phyloP scores from a whole-genome alignment of 2,797 vertebrate genomes.

The Pangasius mekongensis region DNA sequence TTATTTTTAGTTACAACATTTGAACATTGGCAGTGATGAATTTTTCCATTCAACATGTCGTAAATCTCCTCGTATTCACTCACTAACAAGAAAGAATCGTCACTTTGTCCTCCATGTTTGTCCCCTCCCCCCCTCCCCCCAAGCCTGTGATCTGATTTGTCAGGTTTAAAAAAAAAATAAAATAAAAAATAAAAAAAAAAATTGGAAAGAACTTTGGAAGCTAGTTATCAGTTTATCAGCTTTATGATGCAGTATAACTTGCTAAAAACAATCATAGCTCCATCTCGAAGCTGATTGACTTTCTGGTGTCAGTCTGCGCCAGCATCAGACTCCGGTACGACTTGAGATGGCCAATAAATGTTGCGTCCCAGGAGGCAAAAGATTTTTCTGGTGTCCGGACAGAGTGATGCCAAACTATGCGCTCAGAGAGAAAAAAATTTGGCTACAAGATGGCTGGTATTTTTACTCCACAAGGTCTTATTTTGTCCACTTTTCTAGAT shows the following conservation, averaged over 20 bases:
- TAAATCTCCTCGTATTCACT: background rate
- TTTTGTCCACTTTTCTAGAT: background rate
- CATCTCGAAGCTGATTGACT: background rate
- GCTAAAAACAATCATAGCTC: background rate
- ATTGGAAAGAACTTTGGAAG: background rate
- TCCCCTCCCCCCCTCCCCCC: too few relatives aligned
- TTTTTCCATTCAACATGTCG: background rate
- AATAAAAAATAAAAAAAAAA: background rate
- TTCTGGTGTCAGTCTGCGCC: background rate
- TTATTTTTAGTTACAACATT: too few relatives aligned
- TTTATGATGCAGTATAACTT: too few relatives aligned
- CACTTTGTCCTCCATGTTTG: background rate
- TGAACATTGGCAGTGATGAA: too few relatives aligned
- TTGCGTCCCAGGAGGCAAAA: too few relatives aligned
- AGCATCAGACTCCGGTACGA: background rate
- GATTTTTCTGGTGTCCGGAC: background rate
- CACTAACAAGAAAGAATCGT: background rate
- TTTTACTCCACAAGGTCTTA: background rate
- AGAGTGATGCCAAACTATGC: background rate
- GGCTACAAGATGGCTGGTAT: background rate
- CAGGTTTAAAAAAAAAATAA: background rate
- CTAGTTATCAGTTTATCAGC: background rate
- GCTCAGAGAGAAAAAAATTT: background rate
- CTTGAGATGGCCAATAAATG: background rate
- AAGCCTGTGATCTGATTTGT: background rate